These are phyloP conservation scores for Hylomyscus alleni DNA, from an alignment of 2,797 vertebrate species.

Conservation along the genomic window DNA sequence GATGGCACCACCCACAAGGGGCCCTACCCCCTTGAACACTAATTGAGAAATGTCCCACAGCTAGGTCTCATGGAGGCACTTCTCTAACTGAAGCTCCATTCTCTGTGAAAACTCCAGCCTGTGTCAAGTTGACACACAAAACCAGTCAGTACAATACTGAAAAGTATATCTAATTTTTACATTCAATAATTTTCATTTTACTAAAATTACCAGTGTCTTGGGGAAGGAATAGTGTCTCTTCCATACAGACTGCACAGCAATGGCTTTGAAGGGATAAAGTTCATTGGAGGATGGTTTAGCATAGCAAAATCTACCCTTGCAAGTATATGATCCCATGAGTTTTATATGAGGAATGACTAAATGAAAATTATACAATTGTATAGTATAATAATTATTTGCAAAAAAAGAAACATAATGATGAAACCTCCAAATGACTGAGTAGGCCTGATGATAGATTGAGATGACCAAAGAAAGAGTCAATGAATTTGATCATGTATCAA, in stretches of 20 bases:
- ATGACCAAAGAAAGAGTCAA: neutral
- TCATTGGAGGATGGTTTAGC: neutral
- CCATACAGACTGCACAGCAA: neutral
- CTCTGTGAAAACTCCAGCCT: no score
- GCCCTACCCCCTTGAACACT: no score
- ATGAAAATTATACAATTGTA: slow-evolving; percentile 21
- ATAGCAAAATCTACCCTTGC: slow-evolving; percentile 1
- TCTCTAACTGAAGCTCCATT: no score
- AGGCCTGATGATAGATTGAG: slow-evolving; percentile 16
- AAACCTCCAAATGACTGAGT: neutral
- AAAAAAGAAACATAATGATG: neutral
- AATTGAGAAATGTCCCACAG: no score
- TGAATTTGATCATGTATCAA: neutral
- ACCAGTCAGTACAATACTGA: no score
- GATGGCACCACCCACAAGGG: no score
- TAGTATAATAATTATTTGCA: neutral
- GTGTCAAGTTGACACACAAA: no score
- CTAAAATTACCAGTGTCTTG: neutral
- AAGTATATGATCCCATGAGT: neutral
- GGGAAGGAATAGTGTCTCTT: neutral
- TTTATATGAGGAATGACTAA: slow-evolving; percentile 46
- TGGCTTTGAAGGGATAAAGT: slow-evolving; percentile 13
- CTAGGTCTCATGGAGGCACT: no score
- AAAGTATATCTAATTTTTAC: slow-evolving; percentile 38
- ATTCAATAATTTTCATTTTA: slow-evolving; percentile 41